phyloP scores from a whole-genome alignment of 2,797 vertebrate species.

The Semaprochilodus insignis region DNA sequence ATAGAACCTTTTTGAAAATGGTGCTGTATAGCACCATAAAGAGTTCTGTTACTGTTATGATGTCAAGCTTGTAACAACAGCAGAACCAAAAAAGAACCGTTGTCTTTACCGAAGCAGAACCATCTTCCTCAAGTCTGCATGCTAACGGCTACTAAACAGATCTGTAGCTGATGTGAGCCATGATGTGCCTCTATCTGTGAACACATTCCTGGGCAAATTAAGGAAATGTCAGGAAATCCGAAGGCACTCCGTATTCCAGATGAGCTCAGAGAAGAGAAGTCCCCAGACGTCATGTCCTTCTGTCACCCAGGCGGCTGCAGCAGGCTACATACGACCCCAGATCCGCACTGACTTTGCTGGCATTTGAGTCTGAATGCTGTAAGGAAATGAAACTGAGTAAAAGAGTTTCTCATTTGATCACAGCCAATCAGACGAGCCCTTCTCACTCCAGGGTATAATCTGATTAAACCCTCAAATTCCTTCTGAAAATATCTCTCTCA shows the following conservation, averaged over 20 bases:
- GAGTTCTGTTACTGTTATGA: too few species aligned
- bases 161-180: neutral
- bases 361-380: conserved; percentile 1
- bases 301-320: neutral
- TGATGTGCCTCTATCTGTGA: neutral
- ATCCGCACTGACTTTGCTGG: neutral
- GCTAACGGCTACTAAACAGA: neutral
- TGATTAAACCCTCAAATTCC: conserved; percentile 17
- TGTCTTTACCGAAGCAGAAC: too few species aligned
- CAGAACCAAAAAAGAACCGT: too few species aligned
- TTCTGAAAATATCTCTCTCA: conserved; percentile 17
- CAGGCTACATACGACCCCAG: neutral
- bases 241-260: neutral
- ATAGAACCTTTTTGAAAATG: too few species aligned
- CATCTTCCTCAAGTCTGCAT: too few species aligned
- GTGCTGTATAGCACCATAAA: too few species aligned
- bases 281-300: neutral
- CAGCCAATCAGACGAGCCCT: conserved; percentile 20
- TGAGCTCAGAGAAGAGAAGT: neutral
- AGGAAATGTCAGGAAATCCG: neutral
- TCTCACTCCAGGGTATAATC: conserved; percentile 22
- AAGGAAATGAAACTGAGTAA: conserved; percentile 18
- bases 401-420: conserved; percentile 14
- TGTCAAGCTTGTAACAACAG: too few species aligned
- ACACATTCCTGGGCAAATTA: neutral